phyloP scores from a whole-genome alignment of 2,888 invertebrate genomes.

The Itoplectis maculator region DNA sequence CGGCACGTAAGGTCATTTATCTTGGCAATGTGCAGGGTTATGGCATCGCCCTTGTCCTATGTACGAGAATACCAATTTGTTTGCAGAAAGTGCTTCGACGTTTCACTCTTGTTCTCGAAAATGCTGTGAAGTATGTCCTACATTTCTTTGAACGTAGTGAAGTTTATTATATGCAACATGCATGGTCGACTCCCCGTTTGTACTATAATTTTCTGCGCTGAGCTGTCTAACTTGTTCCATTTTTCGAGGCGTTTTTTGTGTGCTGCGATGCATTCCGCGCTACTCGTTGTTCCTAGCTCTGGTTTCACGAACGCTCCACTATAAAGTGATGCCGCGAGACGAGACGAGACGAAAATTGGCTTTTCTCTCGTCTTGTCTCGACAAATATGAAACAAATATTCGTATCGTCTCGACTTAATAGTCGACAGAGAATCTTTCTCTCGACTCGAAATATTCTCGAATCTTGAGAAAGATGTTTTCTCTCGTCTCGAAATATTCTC shows the following conservation, averaged over 20 bases:
- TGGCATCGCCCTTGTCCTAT: constrained; percentile 64
- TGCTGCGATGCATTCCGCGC: no score
- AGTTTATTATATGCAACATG: constrained; percentile 72
- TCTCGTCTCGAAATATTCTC: background rate
- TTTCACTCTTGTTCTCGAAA: constrained; percentile 73
- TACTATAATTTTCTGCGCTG: constrained; percentile 66
- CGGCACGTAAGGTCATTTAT: constrained; percentile 68
- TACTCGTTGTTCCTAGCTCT: no score
- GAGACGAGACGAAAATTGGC: no score
- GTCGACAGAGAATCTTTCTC: no score
- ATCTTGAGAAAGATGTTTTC: background rate
- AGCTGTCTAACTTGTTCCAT: constrained; percentile 65
- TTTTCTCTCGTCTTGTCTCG: no score
- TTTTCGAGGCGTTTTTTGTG: no score
- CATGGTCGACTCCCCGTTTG: constrained; percentile 55
- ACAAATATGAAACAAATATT: no score
- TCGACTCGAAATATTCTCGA: no score
- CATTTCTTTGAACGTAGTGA: constrained; percentile 72
- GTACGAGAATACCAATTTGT: constrained; percentile 65
- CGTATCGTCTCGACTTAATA: no score
- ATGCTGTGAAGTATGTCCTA: constrained; percentile 73
- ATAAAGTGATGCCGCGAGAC: no score
- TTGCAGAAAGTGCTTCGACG: constrained; percentile 69
- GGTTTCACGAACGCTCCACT: no score
- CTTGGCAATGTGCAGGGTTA: constrained; percentile 69